Base-by-base conservation (phyloP, 2,888 invertebrate genomes). In the Sphaerophoria taeniata region DNA sequence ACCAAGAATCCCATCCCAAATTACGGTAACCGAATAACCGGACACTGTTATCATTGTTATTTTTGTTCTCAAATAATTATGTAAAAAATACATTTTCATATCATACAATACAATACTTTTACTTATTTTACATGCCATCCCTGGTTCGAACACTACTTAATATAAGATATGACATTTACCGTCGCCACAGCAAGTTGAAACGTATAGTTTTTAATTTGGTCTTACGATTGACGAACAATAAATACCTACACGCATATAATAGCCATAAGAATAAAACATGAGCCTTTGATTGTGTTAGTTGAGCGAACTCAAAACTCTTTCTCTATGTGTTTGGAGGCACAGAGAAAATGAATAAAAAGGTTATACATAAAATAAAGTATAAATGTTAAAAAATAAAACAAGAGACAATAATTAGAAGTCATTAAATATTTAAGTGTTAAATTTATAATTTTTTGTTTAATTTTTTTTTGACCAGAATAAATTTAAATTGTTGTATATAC, bases 321-420 rank as follows among this genome's bases (percentile, higher is more conserved):
- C 61, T 45, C 31, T 24, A 61, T n/a, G n/a, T n/a, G 24, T 24
- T 24, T 24, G 24, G 24, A 24, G 24, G 24, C 9, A 70, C 34
- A 16, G 58, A 47, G 55, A 4, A 12, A 71, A 47, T 36, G 63
- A 77, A 82, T 73, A 77, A 72, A 67, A 82, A 77, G 33, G 82
- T 82, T 77, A 82, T 77, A 82, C 82, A 82, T 63, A 61, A 69
- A 77, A 82, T 24, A 24, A 24, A 24, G 60, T 69, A 55, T 31
- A 43, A 43, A 43, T 43, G 9, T 55, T 24, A 65, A 34, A 45
- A 63, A 49, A 82, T 76, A 24, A 63, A n/a, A 56, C 56, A 56
- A 67, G 49, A 71, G 16, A 47, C 12, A 11, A 82, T 82, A 67
- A 82, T 72, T 82, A 73, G 73, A 77, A 77, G 60, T 77, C 73